phyloP scores from a whole-genome alignment of 2,113 vertebrate species.

The Macquaria australasica region DNA sequence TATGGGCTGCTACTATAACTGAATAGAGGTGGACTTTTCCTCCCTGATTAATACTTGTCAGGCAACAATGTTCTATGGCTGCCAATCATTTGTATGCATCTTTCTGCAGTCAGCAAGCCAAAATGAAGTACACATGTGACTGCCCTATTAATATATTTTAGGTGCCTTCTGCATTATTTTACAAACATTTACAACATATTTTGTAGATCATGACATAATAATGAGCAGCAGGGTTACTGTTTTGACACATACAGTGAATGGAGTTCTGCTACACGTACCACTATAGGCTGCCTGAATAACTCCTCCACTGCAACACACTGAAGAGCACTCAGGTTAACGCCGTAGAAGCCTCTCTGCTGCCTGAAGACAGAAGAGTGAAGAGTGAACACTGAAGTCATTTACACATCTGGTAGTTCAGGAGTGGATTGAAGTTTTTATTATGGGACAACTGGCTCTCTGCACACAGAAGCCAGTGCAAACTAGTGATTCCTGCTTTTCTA shows the following conservation, averaged over 20 bases:
- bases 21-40: background rate
- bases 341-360: constrained; percentile 87
- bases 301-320: constrained; percentile 80
- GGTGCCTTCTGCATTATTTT: background rate
- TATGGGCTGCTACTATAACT: background rate
- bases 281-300: constrained; percentile 85
- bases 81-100: background rate
- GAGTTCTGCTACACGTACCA: constrained; percentile 68
- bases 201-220: background rate
- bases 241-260: background rate
- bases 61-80: background rate
- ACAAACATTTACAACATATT: background rate
- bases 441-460: no score
- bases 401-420: background rate
- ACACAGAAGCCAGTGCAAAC: no score
- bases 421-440: background rate
- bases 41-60: background rate
- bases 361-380: constrained; percentile 56
- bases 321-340: constrained; percentile 85
- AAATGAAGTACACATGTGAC: background rate
- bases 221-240: no score
- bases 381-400: no score
- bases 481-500: no score
- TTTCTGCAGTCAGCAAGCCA: background rate
- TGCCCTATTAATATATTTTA: background rate